These are phyloP conservation scores for Sphaerodactylus townsendi DNA, from an alignment of 2,113 vertebrate species.

Conservation along the genomic window DNA sequence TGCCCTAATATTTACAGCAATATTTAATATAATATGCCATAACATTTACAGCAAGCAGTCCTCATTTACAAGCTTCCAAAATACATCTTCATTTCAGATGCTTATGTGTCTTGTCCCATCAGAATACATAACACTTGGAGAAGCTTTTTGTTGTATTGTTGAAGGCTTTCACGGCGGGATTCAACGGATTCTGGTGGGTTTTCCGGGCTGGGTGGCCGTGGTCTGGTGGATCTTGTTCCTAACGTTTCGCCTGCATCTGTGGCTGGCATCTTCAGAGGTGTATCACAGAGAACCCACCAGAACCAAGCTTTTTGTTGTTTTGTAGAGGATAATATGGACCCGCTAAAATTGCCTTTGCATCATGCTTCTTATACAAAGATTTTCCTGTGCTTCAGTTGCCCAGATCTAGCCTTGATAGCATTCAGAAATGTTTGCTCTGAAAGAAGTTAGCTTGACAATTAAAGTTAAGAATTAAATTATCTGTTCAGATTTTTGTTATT, in stretches of 20 bases:
- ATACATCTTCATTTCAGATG: background rate
- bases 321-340: background rate
- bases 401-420: background rate
- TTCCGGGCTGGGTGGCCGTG: no score
- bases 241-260: no score
- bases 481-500: background rate
- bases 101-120: background rate
- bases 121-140: background rate
- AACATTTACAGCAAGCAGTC: background rate
- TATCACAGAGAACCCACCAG: no score
- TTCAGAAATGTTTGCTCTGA: background rate
- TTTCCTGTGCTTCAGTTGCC: background rate
- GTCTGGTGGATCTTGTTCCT: no score
- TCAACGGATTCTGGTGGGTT: no score
- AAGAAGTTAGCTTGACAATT: slow-evolving; percentile 27
- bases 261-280: no score
- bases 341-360: background rate
- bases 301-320: no score
- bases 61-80: background rate
- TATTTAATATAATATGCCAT: no score
- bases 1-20: background rate
- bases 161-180: no score
- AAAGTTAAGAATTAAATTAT: slow-evolving; percentile 35
- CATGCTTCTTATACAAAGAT: background rate
- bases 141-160: no score